These are phyloP conservation scores for Clarias laeviceps DNA, from an alignment of 2,797 vertebrate genomes.

Conservation along the genomic window DNA sequence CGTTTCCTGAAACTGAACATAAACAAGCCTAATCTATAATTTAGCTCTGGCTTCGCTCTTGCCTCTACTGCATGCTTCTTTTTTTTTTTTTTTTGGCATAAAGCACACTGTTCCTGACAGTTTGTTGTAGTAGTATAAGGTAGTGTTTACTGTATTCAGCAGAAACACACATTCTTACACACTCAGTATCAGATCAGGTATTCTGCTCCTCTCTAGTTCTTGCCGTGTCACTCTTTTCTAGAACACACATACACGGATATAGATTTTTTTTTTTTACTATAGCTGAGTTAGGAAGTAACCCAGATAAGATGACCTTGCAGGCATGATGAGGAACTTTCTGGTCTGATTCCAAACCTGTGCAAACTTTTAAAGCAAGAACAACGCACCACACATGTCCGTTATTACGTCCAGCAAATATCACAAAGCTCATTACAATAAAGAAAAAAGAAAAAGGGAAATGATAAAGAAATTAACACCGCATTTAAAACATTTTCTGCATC, in stretches of 20 bases:
- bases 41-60: conserved; percentile 23
- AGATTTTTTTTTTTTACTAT: background rate
- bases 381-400: no score
- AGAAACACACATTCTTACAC: conserved; percentile 18
- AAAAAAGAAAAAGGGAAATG: background rate
- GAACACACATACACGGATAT: background rate
- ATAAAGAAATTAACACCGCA: background rate
- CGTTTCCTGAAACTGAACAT: conserved; percentile 12
- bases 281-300: background rate
- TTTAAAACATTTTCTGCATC: background rate
- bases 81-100: conserved; percentile 4
- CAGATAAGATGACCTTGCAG: background rate
- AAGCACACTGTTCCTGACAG: conserved; percentile 7
- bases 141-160: conserved; percentile 34
- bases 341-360: background rate
- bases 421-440: background rate
- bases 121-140: conserved; percentile 34
- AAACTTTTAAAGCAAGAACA: background rate
- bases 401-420: no score
- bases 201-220: background rate
- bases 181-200: conserved; percentile 14
- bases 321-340: background rate
- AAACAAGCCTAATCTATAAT: conserved; percentile 25
- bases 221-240: background rate
- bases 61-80: background rate